These are phyloP conservation scores for Psammodynastes pulverulentus DNA, from an alignment of 2,113 vertebrate species.

Conservation along the genomic window DNA sequence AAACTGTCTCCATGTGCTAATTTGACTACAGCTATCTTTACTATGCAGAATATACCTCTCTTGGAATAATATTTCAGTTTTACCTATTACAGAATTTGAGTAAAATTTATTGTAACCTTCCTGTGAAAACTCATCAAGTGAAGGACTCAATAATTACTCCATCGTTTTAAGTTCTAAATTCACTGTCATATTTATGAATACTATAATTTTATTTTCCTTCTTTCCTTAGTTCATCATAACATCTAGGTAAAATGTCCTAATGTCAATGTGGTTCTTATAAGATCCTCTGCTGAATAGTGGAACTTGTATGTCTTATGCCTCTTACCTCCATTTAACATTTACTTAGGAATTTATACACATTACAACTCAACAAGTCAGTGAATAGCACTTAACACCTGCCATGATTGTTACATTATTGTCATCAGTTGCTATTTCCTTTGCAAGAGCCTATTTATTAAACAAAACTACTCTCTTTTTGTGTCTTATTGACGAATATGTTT, in stretches of 20 bases:
- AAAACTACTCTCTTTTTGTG: neutral
- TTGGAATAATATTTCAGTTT: neutral
- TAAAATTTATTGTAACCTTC: neutral
- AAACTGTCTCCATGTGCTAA: neutral
- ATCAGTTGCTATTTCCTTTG: neutral
- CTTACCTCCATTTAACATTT: neutral
- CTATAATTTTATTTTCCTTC: neutral
- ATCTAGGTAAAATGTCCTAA: neutral
- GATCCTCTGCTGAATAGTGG: neutral
- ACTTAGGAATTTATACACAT: neutral
- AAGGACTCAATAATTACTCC: neutral
- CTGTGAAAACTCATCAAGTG: neutral
- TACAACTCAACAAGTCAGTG: neutral
- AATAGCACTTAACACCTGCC: neutral
- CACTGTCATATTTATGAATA: neutral
- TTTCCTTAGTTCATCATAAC: neutral
- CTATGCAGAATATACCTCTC: neutral
- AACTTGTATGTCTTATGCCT: neutral
- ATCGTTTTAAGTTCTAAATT: neutral
- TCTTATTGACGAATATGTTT: conserved; percentile 4
- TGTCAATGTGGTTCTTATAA: neutral
- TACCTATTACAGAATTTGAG: neutral
- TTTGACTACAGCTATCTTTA: neutral
- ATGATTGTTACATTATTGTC: neutral
- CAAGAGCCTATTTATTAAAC: neutral